Evolutionary conservation across 2,797 vertebrate species (phyloP).

Genomic region (Natrix natrix): DNA sequence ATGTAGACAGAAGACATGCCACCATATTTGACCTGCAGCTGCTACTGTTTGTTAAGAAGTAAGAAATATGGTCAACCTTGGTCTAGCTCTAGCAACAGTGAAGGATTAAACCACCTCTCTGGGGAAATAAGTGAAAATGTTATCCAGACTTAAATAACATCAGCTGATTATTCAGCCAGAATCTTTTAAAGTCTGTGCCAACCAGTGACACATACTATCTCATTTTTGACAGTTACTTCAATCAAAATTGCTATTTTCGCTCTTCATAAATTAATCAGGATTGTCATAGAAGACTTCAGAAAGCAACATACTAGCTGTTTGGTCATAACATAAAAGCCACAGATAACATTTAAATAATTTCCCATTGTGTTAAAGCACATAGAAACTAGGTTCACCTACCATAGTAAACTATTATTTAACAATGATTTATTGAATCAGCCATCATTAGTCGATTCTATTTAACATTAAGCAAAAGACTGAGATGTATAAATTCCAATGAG

Average conservation of each 20-base stretch:
- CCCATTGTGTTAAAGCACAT: neutral
- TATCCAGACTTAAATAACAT: neutral
- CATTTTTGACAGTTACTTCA: conserved; percentile 2
- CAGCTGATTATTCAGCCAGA: neutral
- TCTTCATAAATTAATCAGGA: conserved; percentile 48
- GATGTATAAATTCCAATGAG: neutral
- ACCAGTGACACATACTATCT: conserved; percentile 26
- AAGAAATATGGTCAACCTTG: conserved; percentile 64
- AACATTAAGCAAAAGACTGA: neutral
- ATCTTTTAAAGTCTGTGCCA: neutral
- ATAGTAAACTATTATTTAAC: neutral
- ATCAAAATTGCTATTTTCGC: conserved; percentile 46
- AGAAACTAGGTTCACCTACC: neutral
- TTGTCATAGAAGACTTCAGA: conserved; percentile 51
- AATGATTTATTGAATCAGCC: neutral
- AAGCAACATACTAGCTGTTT: neutral
- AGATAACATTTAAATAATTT: neutral
- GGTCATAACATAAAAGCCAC: neutral
- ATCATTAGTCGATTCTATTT: neutral
- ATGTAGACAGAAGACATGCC: conserved; percentile 55
- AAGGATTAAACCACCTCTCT: conserved; percentile 43
- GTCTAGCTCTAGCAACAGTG: conserved; percentile 72
- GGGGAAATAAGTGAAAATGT: conserved; percentile 37
- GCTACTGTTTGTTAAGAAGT: conserved; percentile 65
- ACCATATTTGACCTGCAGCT: conserved; percentile 73